These are phyloP conservation scores for Apocheima hispidaria DNA, from an alignment of 2,888 invertebrate genomes.

Conservation along the genomic window DNA sequence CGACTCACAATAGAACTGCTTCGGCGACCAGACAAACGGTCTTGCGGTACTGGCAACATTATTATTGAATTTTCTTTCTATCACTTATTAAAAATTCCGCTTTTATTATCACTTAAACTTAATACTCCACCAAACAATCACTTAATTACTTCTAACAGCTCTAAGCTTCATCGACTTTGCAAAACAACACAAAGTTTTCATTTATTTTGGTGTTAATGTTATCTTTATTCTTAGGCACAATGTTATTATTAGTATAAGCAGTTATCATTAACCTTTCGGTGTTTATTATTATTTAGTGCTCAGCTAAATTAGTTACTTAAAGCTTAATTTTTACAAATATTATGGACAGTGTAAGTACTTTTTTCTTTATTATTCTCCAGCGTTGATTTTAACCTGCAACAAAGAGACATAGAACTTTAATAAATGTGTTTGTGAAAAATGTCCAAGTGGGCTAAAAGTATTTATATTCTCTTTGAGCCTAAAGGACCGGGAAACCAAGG, in stretches of 20 bases:
- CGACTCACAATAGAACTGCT: constrained; percentile 89
- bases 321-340: constrained; percentile 25
- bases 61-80: constrained; percentile 35
- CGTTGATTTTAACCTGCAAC: constrained; percentile 50
- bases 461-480: too few relatives aligned
- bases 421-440: neutral
- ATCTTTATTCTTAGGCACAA: constrained; percentile 53
- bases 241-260: constrained; percentile 44
- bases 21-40: constrained; percentile 87
- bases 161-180: constrained; percentile 34
- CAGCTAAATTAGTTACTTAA: constrained; percentile 34
- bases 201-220: constrained; percentile 45
- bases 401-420: constrained; percentile 38
- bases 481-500: too few relatives aligned
- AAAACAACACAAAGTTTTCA: constrained; percentile 40
- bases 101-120: constrained; percentile 12
- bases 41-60: constrained; percentile 84
- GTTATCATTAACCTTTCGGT: constrained; percentile 21
- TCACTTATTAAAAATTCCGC: constrained; percentile 5
- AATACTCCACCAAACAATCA: constrained; percentile 15
- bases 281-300: constrained; percentile 32
- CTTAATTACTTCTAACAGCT: constrained; percentile 22
- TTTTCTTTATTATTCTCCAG: constrained; percentile 1
- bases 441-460: too few relatives aligned
- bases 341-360: constrained; percentile 10